phyloP scores from a whole-genome alignment of 2,888 invertebrate genomes.

The Drosophila cognata region DNA sequence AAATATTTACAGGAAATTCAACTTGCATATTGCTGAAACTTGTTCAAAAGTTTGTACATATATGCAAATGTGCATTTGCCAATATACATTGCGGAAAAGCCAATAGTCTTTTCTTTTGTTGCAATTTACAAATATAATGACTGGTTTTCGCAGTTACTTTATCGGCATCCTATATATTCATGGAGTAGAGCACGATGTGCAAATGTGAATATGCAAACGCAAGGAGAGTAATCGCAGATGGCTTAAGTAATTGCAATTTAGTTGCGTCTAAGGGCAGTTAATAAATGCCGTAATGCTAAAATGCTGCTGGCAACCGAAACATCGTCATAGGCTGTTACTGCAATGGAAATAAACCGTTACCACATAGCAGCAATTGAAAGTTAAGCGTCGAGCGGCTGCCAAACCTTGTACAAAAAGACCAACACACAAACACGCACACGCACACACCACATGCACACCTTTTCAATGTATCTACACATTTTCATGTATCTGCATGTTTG shows the following conservation, averaged over 20 bases:
- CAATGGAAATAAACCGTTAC: constrained; percentile 78
- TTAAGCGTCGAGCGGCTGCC: constrained; percentile 63
- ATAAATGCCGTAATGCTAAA: constrained; percentile 56
- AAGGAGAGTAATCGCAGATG: constrained; percentile 8
- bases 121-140: constrained; percentile 6
- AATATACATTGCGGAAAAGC: background rate
- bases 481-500: constrained; percentile 46
- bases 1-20: background rate
- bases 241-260: constrained; percentile 73
- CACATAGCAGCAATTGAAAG: constrained; percentile 79
- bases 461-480: constrained; percentile 68
- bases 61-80: background rate
- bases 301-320: constrained; percentile 36
- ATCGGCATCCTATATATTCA: constrained; percentile 30
- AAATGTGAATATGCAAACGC: constrained; percentile 10
- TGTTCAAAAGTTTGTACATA: background rate
- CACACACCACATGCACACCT: constrained; percentile 52
- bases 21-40: constrained; percentile 1
- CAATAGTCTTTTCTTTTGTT: constrained; percentile 26
- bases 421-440: constrained; percentile 4
- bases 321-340: constrained; percentile 32
- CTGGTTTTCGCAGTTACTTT: constrained; percentile 18
- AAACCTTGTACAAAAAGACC: constrained; percentile 53
- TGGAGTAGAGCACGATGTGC: background rate
- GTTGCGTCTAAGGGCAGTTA: constrained; percentile 51